Evolutionary conservation across 2,113 vertebrate species (phyloP).

Genomic region (Lophura nycthemera): DNA sequence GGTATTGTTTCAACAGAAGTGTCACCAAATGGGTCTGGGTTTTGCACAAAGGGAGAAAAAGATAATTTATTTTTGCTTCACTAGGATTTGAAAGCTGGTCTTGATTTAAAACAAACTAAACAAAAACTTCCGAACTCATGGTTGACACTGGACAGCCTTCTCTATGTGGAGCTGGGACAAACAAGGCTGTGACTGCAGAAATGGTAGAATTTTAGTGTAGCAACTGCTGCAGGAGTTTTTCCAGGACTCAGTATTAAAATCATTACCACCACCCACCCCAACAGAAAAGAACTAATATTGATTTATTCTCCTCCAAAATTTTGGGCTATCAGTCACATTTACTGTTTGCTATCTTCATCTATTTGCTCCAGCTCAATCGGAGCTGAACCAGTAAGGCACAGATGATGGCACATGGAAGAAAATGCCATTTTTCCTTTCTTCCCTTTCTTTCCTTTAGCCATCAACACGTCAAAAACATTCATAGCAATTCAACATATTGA

Average conservation of each 20-base stretch:
- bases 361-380: not conserved
- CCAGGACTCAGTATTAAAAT: not conserved
- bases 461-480: not conserved
- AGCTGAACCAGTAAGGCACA: not conserved
- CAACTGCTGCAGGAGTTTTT: not conserved
- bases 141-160: not conserved
- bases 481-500: not conserved
- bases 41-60: accelerated
- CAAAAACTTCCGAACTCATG: not conserved
- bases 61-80: not conserved
- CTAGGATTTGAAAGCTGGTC: not conserved
- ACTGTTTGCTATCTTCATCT: not conserved
- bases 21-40: not conserved
- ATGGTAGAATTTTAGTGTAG: not conserved
- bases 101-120: not conserved
- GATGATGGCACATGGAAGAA: not conserved
- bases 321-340: not conserved
- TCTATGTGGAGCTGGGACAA: not conserved
- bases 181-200: not conserved
- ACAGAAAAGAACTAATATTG: not conserved
- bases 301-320: not conserved
- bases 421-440: not conserved
- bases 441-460: not conserved
- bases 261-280: accelerated
- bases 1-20: not conserved